Conservation (phyloP, 2,888 invertebrate species). For the Dasypolia templi region DNA sequence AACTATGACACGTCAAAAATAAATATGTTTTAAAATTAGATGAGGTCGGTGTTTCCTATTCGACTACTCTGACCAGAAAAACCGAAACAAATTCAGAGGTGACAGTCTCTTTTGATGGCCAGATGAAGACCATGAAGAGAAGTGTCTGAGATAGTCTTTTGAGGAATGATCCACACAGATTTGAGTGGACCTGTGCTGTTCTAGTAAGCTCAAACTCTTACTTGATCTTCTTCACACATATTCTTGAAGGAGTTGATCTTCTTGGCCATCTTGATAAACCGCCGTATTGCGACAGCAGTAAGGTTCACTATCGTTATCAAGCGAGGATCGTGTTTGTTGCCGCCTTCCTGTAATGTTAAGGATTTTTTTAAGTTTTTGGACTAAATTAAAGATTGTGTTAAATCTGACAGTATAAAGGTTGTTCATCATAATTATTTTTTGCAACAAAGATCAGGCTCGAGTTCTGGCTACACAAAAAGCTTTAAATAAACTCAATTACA, state of each 20-base stretch:
- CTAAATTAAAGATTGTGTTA: neutral
- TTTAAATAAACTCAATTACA: neutral
- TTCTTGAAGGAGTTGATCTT: slow-evolving; percentile 97
- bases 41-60: neutral
- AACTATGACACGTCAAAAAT: neutral
- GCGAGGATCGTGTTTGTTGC: slow-evolving; percentile 91
- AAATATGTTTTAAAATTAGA: neutral
- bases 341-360: slow-evolving; percentile 72
- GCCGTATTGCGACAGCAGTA: slow-evolving; percentile 97
- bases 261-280: slow-evolving; percentile 96
- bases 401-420: neutral
- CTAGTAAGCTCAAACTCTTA: neutral
- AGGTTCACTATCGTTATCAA: slow-evolving; percentile 96
- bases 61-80: neutral
- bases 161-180: neutral
- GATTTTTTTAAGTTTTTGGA: neutral
- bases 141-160: neutral
- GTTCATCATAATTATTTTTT: neutral
- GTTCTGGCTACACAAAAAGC: neutral
- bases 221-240: slow-evolving; percentile 97
- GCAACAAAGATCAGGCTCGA: neutral
- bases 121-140: neutral
- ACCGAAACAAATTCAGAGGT: neutral
- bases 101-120: neutral
- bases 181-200: neutral